Evolutionary conservation across 1,140 invertebrate species (phyloP).

Genomic region (Pseudobourletiella spinata): DNA sequence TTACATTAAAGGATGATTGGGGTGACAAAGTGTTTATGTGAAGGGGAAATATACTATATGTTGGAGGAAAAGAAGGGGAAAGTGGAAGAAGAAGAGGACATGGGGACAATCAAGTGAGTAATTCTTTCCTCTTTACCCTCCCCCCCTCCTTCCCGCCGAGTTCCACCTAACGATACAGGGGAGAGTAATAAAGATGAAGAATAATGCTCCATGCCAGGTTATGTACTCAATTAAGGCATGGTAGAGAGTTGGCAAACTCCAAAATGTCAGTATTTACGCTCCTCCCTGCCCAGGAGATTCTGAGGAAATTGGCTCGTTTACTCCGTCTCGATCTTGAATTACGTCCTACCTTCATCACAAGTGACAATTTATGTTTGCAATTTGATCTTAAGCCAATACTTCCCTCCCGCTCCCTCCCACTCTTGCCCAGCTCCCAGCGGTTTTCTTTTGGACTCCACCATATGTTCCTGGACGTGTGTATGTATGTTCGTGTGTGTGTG

Average conservation of each 20-base stretch:
- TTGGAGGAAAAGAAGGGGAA: no score
- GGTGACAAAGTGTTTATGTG: no score
- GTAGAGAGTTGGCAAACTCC: neutral
- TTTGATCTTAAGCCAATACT: conserved; percentile 15
- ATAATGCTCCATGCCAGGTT: conserved; percentile 17
- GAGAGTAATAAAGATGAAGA: conserved; percentile 24
- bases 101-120: no score
- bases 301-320: conserved; percentile 13
- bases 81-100: no score
- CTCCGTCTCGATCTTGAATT: neutral
- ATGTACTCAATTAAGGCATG: conserved; percentile 19
- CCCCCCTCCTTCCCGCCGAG: no score
- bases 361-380: conserved; percentile 19
- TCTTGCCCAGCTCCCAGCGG: neutral
- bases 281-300: neutral
- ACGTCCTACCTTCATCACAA: conserved; percentile 7
- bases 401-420: neutral
- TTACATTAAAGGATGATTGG: no score
- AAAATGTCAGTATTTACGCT: conserved; percentile 10
- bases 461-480: no score
- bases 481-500: no score
- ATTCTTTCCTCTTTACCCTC: no score
- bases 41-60: no score
- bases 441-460: neutral
- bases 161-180: conserved; percentile 12